Conservation (phyloP, 2,797 vertebrate species). For the Bovichtus variegatus region DNA sequence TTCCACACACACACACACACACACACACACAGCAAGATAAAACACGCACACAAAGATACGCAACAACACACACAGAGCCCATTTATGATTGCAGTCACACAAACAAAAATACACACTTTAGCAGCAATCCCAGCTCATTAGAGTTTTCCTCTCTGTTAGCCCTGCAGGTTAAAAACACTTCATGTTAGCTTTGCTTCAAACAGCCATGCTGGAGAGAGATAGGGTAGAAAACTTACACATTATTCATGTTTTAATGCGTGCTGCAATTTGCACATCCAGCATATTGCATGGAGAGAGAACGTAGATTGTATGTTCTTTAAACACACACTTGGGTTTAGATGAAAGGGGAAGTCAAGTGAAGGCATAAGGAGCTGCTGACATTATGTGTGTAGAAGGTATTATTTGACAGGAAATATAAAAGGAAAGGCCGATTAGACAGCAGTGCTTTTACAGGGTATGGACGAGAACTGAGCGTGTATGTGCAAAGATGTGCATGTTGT, state of each 20-base stretch:
- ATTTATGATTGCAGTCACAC: constrained; percentile 6
- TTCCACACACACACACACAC: constrained; percentile 7
- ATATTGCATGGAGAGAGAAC: constrained; percentile 24
- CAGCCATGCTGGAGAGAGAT: constrained; percentile 35
- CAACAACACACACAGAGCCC: constrained; percentile 3
- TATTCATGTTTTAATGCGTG: constrained; percentile 57
- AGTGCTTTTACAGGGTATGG: background rate
- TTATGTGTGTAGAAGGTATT: constrained; percentile 18
- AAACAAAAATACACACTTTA: constrained; percentile 55
- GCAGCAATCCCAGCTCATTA: constrained; percentile 67
- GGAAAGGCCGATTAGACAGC: constrained; percentile 53
- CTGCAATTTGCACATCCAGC: constrained; percentile 49
- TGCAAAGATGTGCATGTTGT: constrained; percentile 31
- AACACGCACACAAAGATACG: background rate
- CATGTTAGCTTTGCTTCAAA: constrained; percentile 64
- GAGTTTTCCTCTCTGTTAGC: constrained; percentile 51
- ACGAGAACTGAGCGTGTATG: background rate
- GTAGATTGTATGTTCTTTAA: constrained; percentile 51
- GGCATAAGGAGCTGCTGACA: constrained; percentile 29
- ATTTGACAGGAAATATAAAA: constrained; percentile 44
- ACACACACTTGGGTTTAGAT: constrained; percentile 51
- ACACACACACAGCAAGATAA: background rate
- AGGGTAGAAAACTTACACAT: constrained; percentile 52
- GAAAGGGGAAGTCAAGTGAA: constrained; percentile 56
- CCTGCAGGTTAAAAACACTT: constrained; percentile 71